These are phyloP conservation scores for Drosophila ustulata DNA, from an alignment of 2,888 invertebrate genomes.

Conservation along the genomic window DNA sequence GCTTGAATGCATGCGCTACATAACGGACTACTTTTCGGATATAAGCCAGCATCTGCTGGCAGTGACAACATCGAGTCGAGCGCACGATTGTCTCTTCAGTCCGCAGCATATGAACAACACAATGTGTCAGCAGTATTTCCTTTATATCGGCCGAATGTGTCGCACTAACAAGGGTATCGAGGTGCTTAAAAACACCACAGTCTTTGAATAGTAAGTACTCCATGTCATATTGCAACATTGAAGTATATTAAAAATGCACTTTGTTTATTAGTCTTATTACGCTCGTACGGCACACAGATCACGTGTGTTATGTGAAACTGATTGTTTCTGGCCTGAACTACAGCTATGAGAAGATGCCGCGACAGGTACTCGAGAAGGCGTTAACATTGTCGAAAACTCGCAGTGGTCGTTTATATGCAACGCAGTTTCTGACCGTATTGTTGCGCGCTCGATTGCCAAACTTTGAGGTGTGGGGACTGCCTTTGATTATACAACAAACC, in stretches of 20 bases:
- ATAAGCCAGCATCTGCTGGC: conserved; percentile 91
- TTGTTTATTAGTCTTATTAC: conserved; percentile 89
- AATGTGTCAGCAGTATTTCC: conserved; percentile 97
- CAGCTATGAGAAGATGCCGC: conserved; percentile 87
- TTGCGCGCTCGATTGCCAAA: conserved; percentile 90
- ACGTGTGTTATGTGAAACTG: conserved; percentile 97
- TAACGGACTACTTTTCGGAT: conserved; percentile 93
- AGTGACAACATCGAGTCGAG: conserved; percentile 90
- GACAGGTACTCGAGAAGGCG: conserved; percentile 87
- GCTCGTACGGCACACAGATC: conserved; percentile 92
- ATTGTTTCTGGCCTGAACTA: conserved; percentile 97
- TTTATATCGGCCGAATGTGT: conserved; percentile 95
- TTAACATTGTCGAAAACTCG: conserved; percentile 85
- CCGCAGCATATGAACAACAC: conserved; percentile 95
- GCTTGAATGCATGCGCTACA: conserved; percentile 89
- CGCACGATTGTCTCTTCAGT: conserved; percentile 94
- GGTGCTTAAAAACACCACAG: conserved; percentile 90
- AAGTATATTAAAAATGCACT: neutral
- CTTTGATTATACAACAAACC: conserved; percentile 93
- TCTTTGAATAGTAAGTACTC: conserved; percentile 89
- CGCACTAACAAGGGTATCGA: conserved; percentile 89
- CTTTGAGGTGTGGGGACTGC: conserved; percentile 94
- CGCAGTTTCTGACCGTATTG: conserved; percentile 95
- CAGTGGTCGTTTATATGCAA: conserved; percentile 91
- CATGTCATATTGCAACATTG: neutral